These are phyloP conservation scores for Phyllostomus hastatus DNA, from an alignment of 2,113 vertebrate genomes.

Conservation along the genomic window DNA sequence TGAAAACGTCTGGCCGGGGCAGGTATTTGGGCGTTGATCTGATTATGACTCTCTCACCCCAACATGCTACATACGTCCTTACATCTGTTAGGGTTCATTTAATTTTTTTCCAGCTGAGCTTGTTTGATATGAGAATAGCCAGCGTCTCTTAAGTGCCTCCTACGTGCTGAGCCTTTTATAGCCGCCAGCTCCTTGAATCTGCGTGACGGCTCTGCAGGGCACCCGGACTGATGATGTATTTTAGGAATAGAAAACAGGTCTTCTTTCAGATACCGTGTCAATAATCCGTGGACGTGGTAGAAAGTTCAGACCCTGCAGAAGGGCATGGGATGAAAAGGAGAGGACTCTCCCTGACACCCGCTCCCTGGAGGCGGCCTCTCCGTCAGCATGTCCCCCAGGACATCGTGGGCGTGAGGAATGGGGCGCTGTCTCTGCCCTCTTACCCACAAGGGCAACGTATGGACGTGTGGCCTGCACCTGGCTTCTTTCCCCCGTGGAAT, in stretches of 20 bases:
- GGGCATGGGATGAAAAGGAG: background rate
- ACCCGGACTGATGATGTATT: background rate
- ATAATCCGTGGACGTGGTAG: background rate
- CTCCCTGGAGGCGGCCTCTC: background rate
- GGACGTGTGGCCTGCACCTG: background rate
- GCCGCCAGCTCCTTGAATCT: background rate
- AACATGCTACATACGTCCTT: background rate
- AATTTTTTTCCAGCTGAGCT: background rate
- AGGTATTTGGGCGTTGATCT: background rate
- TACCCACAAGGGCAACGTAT: background rate
- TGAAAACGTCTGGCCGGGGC: background rate
- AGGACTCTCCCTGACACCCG: background rate
- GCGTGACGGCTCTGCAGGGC: background rate
- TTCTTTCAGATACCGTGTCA: background rate
- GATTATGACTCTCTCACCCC: background rate
- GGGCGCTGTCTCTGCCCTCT: rapidly evolving
- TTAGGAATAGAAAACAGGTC: background rate
- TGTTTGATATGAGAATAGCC: background rate
- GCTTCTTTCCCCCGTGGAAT: background rate
- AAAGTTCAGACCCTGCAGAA: background rate
- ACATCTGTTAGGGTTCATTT: background rate
- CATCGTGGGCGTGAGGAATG: rapidly evolving
- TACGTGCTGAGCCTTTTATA: background rate
- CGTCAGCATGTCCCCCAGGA: background rate
- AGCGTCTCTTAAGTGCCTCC: background rate